Evolutionary conservation across 2,888 invertebrate genomes (phyloP).

Genomic region (Hirudinaria manillensis): DNA sequence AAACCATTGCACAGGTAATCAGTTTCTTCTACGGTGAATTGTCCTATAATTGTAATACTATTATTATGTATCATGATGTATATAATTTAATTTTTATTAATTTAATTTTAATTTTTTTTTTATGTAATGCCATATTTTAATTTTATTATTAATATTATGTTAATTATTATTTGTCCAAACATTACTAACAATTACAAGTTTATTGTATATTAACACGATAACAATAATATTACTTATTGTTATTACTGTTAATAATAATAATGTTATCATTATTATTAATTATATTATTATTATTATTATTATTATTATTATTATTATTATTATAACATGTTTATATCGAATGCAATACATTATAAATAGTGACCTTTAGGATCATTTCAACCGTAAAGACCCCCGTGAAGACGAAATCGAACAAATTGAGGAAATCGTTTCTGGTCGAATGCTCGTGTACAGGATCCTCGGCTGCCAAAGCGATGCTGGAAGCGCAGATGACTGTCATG

Average conservation of each 20-base stretch:
- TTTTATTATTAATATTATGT: too few relatives aligned
- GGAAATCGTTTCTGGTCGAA: constrained; percentile 70
- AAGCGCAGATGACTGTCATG: constrained; percentile 98
- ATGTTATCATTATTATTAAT: background rate
- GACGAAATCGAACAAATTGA: constrained; percentile 97
- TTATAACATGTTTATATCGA: too few relatives aligned
- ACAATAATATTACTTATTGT: too few relatives aligned
- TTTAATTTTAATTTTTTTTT: too few relatives aligned
- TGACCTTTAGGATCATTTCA: constrained; percentile 86
- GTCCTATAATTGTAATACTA: background rate
- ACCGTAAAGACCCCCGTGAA: constrained; percentile 99
- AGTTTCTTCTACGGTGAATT: background rate
- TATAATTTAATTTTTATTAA: too few relatives aligned
- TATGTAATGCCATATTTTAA: too few relatives aligned
- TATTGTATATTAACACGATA: too few relatives aligned
- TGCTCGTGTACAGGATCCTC: constrained; percentile 96
- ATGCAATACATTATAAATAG: too few relatives aligned
- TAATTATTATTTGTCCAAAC: too few relatives aligned
- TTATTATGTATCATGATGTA: background rate
- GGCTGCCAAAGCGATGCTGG: constrained; percentile 96
- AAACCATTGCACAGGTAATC: background rate
- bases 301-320: too few relatives aligned
- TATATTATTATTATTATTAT: too few relatives aligned
- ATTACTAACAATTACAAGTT: too few relatives aligned
- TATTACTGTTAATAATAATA: background rate